Conservation (phyloP, 2,888 invertebrate genomes). For the Tipula vernalis region DNA sequence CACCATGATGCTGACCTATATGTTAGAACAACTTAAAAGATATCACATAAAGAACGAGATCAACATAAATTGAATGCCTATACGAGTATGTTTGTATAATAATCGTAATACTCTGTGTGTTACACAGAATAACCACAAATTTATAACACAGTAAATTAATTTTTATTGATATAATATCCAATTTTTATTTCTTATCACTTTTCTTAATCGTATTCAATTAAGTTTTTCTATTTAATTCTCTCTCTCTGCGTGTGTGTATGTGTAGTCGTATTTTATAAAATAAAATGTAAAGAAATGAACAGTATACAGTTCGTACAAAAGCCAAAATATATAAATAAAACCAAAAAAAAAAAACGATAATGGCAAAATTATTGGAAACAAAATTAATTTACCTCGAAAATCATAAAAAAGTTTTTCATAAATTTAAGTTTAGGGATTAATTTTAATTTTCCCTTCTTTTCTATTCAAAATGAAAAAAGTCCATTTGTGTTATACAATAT, state of each 20-base stretch:
- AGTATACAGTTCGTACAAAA: neutral
- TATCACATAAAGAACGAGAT: no score
- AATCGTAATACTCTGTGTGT: neutral
- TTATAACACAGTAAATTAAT: neutral
- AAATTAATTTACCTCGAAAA: neutral
- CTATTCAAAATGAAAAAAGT: neutral
- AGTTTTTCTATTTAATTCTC: neutral
- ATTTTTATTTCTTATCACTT: neutral
- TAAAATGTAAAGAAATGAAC: neutral
- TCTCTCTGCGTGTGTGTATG: neutral
- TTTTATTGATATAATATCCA: neutral
- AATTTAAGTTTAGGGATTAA: neutral
- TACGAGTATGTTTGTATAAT: neutral
- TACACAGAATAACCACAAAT: neutral
- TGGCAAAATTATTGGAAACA: neutral
- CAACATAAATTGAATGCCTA: neutral
- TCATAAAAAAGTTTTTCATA: neutral
- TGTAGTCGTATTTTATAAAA: neutral
- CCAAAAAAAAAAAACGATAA: neutral
- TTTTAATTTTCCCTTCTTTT: neutral
- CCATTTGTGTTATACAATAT: neutral
- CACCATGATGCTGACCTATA: no score
- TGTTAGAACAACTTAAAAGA: no score
- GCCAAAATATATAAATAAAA: neutral
- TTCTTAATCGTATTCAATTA: neutral